Percentiles rank a stretch among this genome's conserved stretches.
phyloP scores from a whole-genome alignment of 2,888 invertebrate genomes.

The Acanthosoma haemorrhoidale region DNA sequence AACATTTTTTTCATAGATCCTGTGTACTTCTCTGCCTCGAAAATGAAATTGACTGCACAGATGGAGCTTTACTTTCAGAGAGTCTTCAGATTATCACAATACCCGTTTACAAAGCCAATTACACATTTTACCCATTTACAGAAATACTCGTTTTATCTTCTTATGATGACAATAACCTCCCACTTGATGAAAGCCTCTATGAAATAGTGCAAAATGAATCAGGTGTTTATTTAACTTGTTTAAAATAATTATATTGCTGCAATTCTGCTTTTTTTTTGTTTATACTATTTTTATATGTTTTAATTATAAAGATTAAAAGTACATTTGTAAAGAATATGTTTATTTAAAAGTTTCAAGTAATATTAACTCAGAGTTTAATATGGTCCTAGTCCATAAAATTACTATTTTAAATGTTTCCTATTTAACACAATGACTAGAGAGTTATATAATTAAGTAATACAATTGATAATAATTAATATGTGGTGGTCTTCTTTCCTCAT shows the following conservation, averaged over 20 bases:
- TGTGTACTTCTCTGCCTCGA: slow-evolving; percentile 17
- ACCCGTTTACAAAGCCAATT: slow-evolving; percentile 5
- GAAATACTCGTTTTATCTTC: slow-evolving; percentile 7
- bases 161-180: slow-evolving; percentile 18
- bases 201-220: slow-evolving; percentile 22
- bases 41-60: slow-evolving; percentile 15
- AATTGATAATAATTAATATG: no score
- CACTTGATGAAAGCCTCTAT: slow-evolving; percentile 3
- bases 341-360: no score
- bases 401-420: no score
- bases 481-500: no score
- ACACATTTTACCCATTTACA: slow-evolving; percentile 11
- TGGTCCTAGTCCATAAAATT: no score
- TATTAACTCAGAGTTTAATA: no score
- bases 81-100: slow-evolving; percentile 20
- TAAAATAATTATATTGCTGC: background rate
- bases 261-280: background rate
- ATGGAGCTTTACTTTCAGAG: slow-evolving; percentile 18
- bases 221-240: background rate
- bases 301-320: no score
- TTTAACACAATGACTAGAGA: no score
- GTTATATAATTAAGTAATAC: no score
- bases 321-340: no score
- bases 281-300: no score
- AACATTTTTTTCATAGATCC: slow-evolving; percentile 10